Evolutionary conservation across 2,113 vertebrate genomes (phyloP).

Genomic region (Uropsilus gracilis): DNA sequence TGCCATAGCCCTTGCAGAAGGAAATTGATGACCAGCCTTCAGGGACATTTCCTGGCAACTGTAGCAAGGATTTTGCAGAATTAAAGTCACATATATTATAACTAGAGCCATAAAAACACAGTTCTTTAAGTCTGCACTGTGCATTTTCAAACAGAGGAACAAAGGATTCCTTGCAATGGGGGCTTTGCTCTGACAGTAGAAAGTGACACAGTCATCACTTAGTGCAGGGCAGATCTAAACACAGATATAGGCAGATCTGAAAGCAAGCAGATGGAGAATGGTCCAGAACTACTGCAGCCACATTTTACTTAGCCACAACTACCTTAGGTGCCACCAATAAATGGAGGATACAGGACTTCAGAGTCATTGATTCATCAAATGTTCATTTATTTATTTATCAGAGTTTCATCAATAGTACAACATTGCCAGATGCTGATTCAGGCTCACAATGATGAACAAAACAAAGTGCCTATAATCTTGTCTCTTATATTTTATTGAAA

Average conservation of each 20-base stretch:
- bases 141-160: neutral
- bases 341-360: neutral
- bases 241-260: neutral
- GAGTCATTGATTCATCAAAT: neutral
- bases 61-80: slow-evolving; percentile 20
- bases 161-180: neutral
- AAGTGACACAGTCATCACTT: neutral
- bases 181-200: neutral
- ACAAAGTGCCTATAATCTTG: neutral
- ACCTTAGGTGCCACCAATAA: neutral
- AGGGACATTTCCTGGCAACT: slow-evolving; percentile 48
- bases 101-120: slow-evolving; percentile 53
- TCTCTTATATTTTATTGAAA: neutral
- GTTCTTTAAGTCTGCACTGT: slow-evolving; percentile 25
- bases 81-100: slow-evolving; percentile 9
- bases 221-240: neutral
- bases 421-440: neutral
- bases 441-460: neutral
- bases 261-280: neutral
- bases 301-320: neutral
- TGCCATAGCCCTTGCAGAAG: neutral
- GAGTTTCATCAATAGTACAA: neutral
- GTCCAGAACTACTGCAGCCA: neutral
- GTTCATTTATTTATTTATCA: neutral
- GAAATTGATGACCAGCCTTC: neutral